Percentiles rank a stretch among this genome's conserved stretches.
Conservation (phyloP, 2,113 vertebrate genomes). For the Corvus hawaiiensis region DNA sequence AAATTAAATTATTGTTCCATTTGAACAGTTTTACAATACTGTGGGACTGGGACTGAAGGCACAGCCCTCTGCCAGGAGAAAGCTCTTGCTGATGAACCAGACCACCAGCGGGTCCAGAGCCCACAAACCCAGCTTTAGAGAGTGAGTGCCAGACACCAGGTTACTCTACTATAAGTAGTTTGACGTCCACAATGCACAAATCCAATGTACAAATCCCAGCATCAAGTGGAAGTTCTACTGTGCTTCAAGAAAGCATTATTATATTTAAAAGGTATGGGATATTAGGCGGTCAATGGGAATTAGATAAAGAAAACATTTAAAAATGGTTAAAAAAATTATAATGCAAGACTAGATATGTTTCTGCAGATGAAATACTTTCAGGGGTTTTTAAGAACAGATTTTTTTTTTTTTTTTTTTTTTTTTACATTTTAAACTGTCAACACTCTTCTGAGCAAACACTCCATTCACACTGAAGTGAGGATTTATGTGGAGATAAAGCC, state of each 20-base stretch:
- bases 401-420: too few relatives aligned
- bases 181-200: background rate
- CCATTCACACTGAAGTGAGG: background rate
- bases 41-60: background rate
- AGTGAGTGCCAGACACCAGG: background rate
- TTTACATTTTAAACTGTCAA: background rate
- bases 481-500: background rate
- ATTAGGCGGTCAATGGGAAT: background rate
- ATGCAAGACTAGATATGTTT: background rate
- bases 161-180: background rate
- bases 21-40: background rate
- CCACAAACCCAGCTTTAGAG: background rate
- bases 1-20: background rate
- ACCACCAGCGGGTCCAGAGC: background rate
- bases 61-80: background rate
- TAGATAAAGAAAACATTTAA: background rate
- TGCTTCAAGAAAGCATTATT: background rate
- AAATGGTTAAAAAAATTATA: background rate
- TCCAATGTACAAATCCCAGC: background rate
- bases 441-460: background rate
- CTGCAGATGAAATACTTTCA: background rate
- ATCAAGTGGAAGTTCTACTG: background rate
- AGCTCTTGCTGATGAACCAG: background rate
- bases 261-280: background rate
- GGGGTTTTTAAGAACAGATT: background rate